A percentile compares a stretch with the other conserved stretches of the same genome.
phyloP scores from a whole-genome alignment of 2,888 invertebrate genomes.

The Drosophila sordidula region DNA sequence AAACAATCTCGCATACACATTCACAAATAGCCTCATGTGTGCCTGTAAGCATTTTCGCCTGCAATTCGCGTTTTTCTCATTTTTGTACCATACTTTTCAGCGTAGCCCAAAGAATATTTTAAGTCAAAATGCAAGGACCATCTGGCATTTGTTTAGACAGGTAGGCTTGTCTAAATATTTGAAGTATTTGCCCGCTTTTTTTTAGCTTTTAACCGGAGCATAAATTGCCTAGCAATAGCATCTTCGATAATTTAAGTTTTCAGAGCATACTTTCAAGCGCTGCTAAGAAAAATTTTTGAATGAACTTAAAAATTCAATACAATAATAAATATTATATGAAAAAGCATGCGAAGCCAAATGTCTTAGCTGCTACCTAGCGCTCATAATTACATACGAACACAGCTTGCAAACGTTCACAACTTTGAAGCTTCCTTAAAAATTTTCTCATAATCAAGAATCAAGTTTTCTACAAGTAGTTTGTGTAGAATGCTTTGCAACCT shows the following conservation, averaged over 20 bases:
- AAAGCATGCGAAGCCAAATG: not conserved
- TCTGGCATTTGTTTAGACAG: not conserved
- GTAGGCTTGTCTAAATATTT: not conserved
- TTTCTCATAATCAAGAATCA: not conserved
- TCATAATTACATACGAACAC: not conserved
- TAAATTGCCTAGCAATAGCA: not conserved
- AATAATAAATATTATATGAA: not conserved
- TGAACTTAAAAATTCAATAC: not conserved
- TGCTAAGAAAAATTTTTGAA: not conserved
- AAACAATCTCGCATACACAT: constrained; percentile 9
- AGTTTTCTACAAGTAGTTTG: not conserved
- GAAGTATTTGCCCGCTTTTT: not conserved
- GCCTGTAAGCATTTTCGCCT: constrained; percentile 35
- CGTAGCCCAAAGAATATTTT: not conserved
- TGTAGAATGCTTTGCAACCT: not conserved
- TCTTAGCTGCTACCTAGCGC: not conserved
- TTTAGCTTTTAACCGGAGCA: not conserved
- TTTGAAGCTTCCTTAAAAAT: not conserved
- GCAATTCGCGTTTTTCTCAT: constrained; percentile 33
- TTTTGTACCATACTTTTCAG: constrained; percentile 20
- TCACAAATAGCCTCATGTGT: constrained; percentile 10
- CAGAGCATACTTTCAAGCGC: constrained; percentile 7
- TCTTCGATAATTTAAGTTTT: not conserved
- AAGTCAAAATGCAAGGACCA: not conserved
- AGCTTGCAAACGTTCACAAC: not conserved